Evolutionary conservation across 2,113 vertebrate species (phyloP).

Genomic region (Anser brachyrhynchus): DNA sequence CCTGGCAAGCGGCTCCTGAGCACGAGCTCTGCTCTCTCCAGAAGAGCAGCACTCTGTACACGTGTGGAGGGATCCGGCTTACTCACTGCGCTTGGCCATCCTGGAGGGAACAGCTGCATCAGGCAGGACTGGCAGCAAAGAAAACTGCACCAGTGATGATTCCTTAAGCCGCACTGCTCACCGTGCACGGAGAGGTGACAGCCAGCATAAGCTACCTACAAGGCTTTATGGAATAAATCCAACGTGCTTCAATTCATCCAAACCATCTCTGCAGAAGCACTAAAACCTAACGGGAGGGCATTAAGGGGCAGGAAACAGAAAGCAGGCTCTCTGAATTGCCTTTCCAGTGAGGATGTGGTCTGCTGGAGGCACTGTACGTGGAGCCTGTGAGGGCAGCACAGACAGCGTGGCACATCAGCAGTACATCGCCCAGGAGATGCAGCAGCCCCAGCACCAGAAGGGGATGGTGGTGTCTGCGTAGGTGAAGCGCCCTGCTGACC

Average conservation of each 20-base stretch:
- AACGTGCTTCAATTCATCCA: neutral
- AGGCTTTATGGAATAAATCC: neutral
- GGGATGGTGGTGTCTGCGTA: fast-evolving
- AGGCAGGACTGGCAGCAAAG: neutral
- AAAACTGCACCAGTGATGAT: fast-evolving
- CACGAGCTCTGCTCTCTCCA: neutral
- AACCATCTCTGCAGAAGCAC: neutral
- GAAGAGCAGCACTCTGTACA: neutral
- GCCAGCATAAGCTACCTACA: neutral
- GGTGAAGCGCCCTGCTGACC: neutral
- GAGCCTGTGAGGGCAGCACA: neutral
- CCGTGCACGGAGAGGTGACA: neutral
- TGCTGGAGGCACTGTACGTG: neutral
- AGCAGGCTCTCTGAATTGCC: fast-evolving
- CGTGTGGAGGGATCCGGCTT: fast-evolving
- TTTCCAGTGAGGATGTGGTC: neutral
- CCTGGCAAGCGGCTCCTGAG: neutral
- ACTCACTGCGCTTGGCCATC: neutral
- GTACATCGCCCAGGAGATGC: fast-evolving
- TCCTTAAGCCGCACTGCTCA: neutral
- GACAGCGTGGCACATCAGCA: fast-evolving
- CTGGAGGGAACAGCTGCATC: neutral
- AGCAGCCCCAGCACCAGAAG: neutral
- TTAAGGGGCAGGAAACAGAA: neutral
- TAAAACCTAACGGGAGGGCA: neutral